Evolutionary conservation across 2,797 vertebrate species (phyloP), one percentile per base, ranked within the genome.

Genomic region (Numenius phaeopus): DNA sequence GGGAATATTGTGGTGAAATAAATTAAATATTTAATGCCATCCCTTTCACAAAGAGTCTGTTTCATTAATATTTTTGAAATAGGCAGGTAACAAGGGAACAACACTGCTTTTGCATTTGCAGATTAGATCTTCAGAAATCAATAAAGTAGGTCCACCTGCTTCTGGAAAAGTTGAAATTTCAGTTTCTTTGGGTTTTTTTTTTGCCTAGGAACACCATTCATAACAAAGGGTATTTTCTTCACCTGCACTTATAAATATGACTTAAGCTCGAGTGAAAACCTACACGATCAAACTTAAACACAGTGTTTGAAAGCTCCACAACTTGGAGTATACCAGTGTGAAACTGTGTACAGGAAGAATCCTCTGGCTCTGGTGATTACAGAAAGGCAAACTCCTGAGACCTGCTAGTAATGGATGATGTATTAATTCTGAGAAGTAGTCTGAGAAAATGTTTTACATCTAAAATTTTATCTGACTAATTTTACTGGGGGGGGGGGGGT

Each of bases 71-170:
- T 6, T 30, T 11, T 8, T 57, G 42, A 72, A 72, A 80, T 11
- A 42, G 2, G 4, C 12, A 50, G 24, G 6, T 71, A 62, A 67
- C 10, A 27, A 9, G 34, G 3, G 44, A 71, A 65, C 3, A 4
- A 4, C 10, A 24, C 3, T 24, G 6, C 1, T 44, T 77, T 49
- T 29, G 5, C 44, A 59, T 50, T 75, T 85, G 21, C 55, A 59
- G 39, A 40, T 49, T 7, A 58, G 5, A 3, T 58, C 20, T 10
- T 57, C 67, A 57, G 10, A 85, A 75, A 66, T 57, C 27, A 87
- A 40, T 7, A n/a, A 5, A 7, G 6, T 50, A 23, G 2, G 11
- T 49, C 7, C 29, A 54, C 1, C 7, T 2, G 1, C n/a, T 78
- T 70, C 18, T 47, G 12, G 58, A 89, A 50, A 84, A 7, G 1